Evolutionary conservation across 2,888 invertebrate genomes (phyloP).

Genomic region (Glaucopsyche alexis): DNA sequence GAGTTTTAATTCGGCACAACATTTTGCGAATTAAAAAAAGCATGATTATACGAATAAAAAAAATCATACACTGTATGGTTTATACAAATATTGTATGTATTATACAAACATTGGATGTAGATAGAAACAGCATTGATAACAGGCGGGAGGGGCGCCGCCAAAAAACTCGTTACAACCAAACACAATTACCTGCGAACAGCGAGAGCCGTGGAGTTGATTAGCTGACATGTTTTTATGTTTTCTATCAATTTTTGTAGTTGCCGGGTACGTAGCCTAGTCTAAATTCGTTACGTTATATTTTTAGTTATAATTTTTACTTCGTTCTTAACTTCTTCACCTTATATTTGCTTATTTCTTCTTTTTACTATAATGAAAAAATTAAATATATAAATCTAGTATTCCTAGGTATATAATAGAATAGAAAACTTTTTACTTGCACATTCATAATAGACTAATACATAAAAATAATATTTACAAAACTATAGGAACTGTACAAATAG

Average conservation of each 20-base stretch:
- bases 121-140: conserved; percentile 48
- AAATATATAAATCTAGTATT: too few species aligned
- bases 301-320: too few species aligned
- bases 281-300: too few species aligned
- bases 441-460: too few species aligned
- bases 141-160: conserved; percentile 53
- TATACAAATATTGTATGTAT: conserved; percentile 39
- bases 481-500: too few species aligned
- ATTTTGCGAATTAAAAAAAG: conserved; percentile 20
- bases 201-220: conserved; percentile 46
- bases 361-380: too few species aligned
- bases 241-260: neutral
- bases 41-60: conserved; percentile 16
- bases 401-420: too few species aligned
- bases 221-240: neutral
- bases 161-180: conserved; percentile 79
- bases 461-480: too few species aligned
- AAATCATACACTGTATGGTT: conserved; percentile 18
- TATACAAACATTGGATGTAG: conserved; percentile 47
- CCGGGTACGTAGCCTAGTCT: too few species aligned
- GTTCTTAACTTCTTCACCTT: too few species aligned
- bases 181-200: conserved; percentile 64
- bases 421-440: too few species aligned
- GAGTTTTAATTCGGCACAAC: neutral
- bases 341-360: too few species aligned